Evolutionary conservation across 2,888 invertebrate genomes (phyloP).

Genomic region (Philopedon plagiatum): DNA sequence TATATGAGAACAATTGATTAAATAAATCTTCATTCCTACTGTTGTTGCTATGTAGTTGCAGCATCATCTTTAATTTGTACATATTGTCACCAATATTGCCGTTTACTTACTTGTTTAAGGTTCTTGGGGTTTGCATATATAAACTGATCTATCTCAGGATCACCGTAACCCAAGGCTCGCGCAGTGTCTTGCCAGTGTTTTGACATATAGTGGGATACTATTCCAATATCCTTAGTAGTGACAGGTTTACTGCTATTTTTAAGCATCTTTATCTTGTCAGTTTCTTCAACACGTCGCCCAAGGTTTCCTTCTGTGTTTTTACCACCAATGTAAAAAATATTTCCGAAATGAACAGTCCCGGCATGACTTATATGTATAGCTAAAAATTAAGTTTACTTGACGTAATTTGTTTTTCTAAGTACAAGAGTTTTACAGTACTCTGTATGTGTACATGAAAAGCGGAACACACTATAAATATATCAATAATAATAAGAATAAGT

Average conservation of each 20-base stretch:
- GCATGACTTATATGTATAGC: too few species aligned
- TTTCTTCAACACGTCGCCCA: neutral
- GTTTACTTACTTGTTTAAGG: neutral
- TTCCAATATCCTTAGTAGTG: slow-evolving; percentile 55
- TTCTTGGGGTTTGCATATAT: slow-evolving; percentile 68
- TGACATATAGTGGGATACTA: slow-evolving; percentile 74
- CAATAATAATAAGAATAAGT: too few species aligned
- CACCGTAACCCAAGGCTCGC: slow-evolving; percentile 64
- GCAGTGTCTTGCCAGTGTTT: slow-evolving; percentile 75
- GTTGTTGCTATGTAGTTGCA: too few species aligned
- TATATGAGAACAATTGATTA: too few species aligned
- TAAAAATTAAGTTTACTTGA: too few species aligned
- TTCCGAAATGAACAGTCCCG: neutral
- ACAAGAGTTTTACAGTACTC: too few species aligned
- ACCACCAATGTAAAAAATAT: neutral
- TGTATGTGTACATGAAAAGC: too few species aligned
- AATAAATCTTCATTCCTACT: too few species aligned
- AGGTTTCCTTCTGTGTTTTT: neutral
- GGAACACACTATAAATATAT: too few species aligned
- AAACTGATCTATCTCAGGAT: slow-evolving; percentile 75
- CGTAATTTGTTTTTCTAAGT: too few species aligned
- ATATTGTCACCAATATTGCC: neutral
- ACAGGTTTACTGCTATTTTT: slow-evolving; percentile 12
- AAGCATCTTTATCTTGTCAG: neutral
- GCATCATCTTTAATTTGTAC: too few species aligned